Evolutionary conservation across 2,888 invertebrate species (phyloP), one percentile per base, ranked within the genome.

Genomic region (Sturmia bella): DNA sequence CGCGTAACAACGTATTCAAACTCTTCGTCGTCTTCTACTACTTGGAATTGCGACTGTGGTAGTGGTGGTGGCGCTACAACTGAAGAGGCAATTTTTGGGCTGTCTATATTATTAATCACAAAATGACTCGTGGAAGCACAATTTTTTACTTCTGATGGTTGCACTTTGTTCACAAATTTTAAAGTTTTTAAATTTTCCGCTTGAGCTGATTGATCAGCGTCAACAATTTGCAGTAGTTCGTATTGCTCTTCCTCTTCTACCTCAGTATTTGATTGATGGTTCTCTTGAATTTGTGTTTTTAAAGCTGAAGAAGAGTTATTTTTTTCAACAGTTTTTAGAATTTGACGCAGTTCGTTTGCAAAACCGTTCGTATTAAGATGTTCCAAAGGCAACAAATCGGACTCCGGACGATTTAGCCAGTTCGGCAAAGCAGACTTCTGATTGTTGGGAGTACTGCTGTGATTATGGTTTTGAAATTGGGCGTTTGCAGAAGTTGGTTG

Each of bases 171-270:
- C 37, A 57, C 41, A 69, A 52, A 27, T 52, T 56, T 45, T 3
- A 43, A 27, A 72, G n/a, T 19, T 48, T 21, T 64, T 68, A 43
- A 57, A 48, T 41, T 72, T 43, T 74, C 72, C 19, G 54, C 19
- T 59, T 78, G 59, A 52, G 37, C 17, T 45, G 59, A 37, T 68
- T 73, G 80, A 50, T 79, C 81, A 7, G 57, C 32, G 39, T 84
- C 84, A 56, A 80, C 43, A 27, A 84, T 78, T 74, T 84, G 83
- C 21, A 85, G 39, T 17, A 85, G 39, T 79, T 85, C 85, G 83
- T 84, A 84, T 32, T 78, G 64, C 45, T 81, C 80, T 50, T 80
- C 76, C 37, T 69, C 82, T 32, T 72, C 70, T 6, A 74, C 68
- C 17, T 74, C 84, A 64, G 59, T 61, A 19, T 19, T 50, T 15